Conservation (phyloP, 2,113 vertebrate species). For the Tachycineta bicolor region DNA sequence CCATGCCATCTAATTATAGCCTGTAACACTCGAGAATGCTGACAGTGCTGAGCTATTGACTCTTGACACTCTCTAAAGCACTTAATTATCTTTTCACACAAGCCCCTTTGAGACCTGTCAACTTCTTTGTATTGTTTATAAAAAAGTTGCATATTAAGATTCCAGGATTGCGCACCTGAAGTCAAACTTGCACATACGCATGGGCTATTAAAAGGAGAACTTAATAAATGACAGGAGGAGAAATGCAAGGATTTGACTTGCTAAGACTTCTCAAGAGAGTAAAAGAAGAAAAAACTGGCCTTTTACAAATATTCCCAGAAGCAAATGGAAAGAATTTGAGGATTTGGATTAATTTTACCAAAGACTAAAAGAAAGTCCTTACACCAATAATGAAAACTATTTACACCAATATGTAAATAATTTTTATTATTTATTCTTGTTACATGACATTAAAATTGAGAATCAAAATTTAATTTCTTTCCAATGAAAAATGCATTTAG, state of each 20-base stretch:
- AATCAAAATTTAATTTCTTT: not conserved
- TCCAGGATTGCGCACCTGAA: constrained; percentile 66
- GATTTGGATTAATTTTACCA: not conserved
- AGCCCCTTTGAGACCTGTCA: constrained; percentile 84
- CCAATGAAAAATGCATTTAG: not conserved
- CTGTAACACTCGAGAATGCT: constrained; percentile 79
- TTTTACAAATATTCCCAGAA: not conserved
- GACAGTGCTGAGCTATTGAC: constrained; percentile 86
- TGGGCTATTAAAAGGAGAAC: constrained; percentile 2
- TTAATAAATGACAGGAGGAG: not conserved
- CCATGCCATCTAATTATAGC: constrained; percentile 88
- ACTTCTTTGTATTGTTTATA: constrained; percentile 83
- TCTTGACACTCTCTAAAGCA: constrained; percentile 86
- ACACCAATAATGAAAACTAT: not conserved
- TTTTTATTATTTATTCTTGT: not conserved
- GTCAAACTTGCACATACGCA: constrained; percentile 40
- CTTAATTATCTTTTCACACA: constrained; percentile 89
- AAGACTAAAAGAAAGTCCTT: not conserved
- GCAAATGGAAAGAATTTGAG: not conserved
- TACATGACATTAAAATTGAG: not conserved
- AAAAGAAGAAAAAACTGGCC: not conserved
- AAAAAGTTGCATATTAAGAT: constrained; percentile 75
- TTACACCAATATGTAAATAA: not conserved
- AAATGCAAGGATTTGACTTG: not conserved
- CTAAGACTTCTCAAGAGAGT: not conserved